phyloP scores from a whole-genome alignment of 2,888 invertebrate genomes.

The Actias luna region DNA sequence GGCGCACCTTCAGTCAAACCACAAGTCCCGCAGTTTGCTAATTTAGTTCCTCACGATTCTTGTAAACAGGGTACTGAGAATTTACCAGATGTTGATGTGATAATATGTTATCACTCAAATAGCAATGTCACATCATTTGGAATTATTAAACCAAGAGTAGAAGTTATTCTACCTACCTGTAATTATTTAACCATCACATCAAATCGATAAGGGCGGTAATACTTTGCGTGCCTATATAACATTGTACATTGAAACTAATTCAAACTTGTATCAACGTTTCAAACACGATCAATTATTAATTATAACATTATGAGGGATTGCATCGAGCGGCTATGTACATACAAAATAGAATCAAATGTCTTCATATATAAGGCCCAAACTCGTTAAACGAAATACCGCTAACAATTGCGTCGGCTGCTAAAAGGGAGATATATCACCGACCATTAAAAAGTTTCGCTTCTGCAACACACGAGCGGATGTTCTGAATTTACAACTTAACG shows the following conservation, averaged over 20 bases:
- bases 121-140: not conserved
- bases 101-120: not conserved
- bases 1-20: no score
- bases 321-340: not conserved
- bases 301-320: not conserved
- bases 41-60: not conserved
- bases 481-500: conserved; percentile 30
- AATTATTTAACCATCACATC: not conserved
- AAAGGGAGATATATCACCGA: conserved; percentile 33
- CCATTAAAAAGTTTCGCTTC: conserved; percentile 39
- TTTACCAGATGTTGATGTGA: not conserved
- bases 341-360: not conserved
- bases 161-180: not conserved
- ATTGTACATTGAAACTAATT: not conserved
- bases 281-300: not conserved
- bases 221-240: not conserved
- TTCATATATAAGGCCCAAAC: not conserved
- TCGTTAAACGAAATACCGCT: not conserved
- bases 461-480: conserved; percentile 32
- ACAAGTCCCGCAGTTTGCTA: no score
- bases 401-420: conserved; percentile 19
- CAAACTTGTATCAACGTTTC: not conserved
- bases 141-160: not conserved
- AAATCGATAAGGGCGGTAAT: not conserved
- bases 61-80: not conserved